Percentiles rank a stretch among this genome's conserved stretches.
These are phyloP conservation scores for Saimiri boliviensis DNA, from an alignment of 2,113 vertebrate genomes.

Conservation along the genomic window DNA sequence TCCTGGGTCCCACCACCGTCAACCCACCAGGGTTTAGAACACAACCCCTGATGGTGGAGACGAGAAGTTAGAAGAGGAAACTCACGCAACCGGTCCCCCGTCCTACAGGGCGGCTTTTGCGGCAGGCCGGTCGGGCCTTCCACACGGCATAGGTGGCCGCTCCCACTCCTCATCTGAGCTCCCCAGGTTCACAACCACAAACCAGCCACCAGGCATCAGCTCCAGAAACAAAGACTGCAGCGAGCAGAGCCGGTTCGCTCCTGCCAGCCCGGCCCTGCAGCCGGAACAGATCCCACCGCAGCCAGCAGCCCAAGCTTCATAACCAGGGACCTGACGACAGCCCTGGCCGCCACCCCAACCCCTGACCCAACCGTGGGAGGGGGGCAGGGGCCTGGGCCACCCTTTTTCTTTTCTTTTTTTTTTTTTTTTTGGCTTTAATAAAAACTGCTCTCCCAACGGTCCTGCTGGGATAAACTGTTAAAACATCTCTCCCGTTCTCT, in stretches of 20 bases:
- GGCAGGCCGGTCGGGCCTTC: fast-evolving
- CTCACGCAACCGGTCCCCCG: fast-evolving
- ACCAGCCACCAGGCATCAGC: not conserved
- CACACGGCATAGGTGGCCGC: fast-evolving
- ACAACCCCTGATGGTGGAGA: fast-evolving
- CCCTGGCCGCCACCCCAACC: not conserved
- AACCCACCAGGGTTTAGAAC: not conserved
- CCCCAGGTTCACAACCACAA: not conserved
- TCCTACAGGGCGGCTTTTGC: fast-evolving
- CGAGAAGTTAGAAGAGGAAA: not conserved
- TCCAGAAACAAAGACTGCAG: not conserved
- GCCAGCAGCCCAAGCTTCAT: fast-evolving
- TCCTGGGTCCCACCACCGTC: not conserved
- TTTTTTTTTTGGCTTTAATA: not conserved
- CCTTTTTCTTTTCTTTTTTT: not conserved
- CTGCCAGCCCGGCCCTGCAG: fast-evolving
- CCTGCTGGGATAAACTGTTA: not conserved
- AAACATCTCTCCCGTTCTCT: not conserved
- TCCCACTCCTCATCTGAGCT: not conserved
- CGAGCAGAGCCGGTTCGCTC: fast-evolving
- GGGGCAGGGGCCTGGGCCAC: not conserved
- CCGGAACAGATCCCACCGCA: fast-evolving
- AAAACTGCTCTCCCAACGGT: not conserved
- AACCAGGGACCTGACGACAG: not conserved
- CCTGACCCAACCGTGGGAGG: fast-evolving